Evolutionary conservation across 2,113 vertebrate genomes (phyloP).

Genomic region (Psilopsiagon aurifrons): DNA sequence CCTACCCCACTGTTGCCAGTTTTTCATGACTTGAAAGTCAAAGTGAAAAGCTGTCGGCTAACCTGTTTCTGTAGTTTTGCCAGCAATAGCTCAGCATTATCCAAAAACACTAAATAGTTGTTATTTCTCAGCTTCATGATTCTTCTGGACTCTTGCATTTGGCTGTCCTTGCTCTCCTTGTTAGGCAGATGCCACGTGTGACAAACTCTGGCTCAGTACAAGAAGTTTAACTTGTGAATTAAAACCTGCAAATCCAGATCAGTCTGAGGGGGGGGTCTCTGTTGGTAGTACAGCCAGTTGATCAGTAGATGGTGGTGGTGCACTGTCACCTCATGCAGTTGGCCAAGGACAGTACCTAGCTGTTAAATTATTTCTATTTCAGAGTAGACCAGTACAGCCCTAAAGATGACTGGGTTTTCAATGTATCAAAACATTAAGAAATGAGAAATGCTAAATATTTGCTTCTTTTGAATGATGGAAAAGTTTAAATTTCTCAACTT

Average conservation of each 20-base stretch:
- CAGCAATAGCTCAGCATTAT: background rate
- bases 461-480: background rate
- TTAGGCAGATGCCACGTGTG: background rate
- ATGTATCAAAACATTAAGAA: background rate
- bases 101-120: background rate
- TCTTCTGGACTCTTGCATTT: background rate
- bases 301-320: slow-evolving; percentile 63
- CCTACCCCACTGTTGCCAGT: background rate
- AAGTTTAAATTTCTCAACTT: background rate
- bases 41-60: background rate
- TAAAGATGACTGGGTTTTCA: background rate
- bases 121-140: background rate
- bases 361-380: background rate
- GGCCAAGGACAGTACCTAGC: background rate
- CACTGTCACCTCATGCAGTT: background rate
- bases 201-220: background rate
- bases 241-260: background rate
- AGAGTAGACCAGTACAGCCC: background rate
- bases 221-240: background rate
- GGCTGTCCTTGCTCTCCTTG: background rate
- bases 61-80: background rate
- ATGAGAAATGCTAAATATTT: background rate
- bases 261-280: accelerated
- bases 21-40: background rate
- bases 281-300: slow-evolving; percentile 7